Evolutionary conservation across 1,140 invertebrate genomes (phyloP).

Genomic region (Harpegnathos saltator): DNA sequence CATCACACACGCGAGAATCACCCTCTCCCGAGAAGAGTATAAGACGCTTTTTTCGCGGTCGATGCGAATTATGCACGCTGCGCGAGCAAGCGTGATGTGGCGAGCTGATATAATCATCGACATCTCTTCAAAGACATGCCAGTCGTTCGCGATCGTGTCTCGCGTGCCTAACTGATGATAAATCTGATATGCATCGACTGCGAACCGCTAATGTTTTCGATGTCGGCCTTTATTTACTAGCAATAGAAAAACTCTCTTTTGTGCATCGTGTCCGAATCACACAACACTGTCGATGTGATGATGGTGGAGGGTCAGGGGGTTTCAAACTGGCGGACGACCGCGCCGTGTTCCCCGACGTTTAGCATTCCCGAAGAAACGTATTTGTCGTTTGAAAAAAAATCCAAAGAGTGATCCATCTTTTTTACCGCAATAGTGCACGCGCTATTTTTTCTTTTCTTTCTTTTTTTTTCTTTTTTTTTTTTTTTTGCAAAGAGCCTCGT

Average conservation of each 20-base stretch:
- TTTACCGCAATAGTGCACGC: conserved; percentile 46
- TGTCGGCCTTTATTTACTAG: conserved; percentile 52
- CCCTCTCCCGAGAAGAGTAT: conserved; percentile 64
- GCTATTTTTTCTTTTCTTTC: too few relatives aligned
- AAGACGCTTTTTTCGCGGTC: conserved; percentile 43
- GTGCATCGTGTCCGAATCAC: conserved; percentile 33
- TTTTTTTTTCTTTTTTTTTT: too few relatives aligned
- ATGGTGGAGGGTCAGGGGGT: conserved; percentile 34
- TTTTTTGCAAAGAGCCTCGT: conserved; percentile 46
- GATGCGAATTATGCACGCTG: conserved; percentile 53
- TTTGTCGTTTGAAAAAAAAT: conserved; percentile 54
- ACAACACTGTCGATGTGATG: conserved; percentile 47
- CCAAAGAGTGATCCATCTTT: conserved; percentile 61
- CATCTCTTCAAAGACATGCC: neutral
- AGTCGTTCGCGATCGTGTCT: neutral
- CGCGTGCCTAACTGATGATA: conserved; percentile 47
- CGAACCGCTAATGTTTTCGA: conserved; percentile 46
- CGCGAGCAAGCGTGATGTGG: conserved; percentile 34
- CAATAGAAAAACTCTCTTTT: conserved; percentile 45
- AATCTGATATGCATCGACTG: conserved; percentile 29
- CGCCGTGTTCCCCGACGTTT: conserved; percentile 45
- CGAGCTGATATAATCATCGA: conserved; percentile 7
- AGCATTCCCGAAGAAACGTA: conserved; percentile 54
- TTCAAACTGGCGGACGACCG: conserved; percentile 58
- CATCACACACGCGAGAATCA: conserved; percentile 37